These are phyloP conservation scores for Hydrochoerus hydrochaeris DNA, from an alignment of 2,113 vertebrate genomes.

Conservation along the genomic window DNA sequence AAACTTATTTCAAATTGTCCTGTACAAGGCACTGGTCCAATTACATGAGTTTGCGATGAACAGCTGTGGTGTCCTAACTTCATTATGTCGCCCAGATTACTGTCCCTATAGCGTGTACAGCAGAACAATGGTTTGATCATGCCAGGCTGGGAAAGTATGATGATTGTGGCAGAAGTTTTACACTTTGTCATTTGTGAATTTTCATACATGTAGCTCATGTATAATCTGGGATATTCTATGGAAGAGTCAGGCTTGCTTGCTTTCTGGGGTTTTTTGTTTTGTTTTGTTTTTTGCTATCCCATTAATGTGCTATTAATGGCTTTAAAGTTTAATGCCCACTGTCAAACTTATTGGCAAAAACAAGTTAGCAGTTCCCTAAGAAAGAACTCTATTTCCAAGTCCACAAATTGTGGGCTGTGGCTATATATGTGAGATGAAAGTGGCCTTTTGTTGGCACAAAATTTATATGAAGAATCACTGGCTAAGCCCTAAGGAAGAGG, in stretches of 20 bases:
- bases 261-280: too few species aligned
- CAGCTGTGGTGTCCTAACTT: background rate
- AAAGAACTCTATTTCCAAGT: background rate
- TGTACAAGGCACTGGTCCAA: background rate
- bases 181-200: background rate
- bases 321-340: background rate
- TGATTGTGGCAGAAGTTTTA: background rate
- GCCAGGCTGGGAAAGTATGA: background rate
- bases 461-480: background rate
- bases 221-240: background rate
- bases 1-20: background rate
- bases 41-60: background rate
- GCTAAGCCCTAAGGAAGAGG: background rate
- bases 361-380: background rate
- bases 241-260: background rate
- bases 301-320: background rate
- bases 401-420: too few species aligned
- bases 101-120: rapidly evolving
- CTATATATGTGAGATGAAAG: background rate
- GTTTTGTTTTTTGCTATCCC: background rate
- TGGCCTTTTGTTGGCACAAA: background rate
- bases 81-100: too few species aligned
- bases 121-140: background rate
- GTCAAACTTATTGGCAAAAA: background rate
- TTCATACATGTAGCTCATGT: background rate